A percentile compares a stretch with the other conserved stretches of the same genome.
phyloP scores from a whole-genome alignment of 23 tunicate genomes.

The Halocynthia roretzi region DNA sequence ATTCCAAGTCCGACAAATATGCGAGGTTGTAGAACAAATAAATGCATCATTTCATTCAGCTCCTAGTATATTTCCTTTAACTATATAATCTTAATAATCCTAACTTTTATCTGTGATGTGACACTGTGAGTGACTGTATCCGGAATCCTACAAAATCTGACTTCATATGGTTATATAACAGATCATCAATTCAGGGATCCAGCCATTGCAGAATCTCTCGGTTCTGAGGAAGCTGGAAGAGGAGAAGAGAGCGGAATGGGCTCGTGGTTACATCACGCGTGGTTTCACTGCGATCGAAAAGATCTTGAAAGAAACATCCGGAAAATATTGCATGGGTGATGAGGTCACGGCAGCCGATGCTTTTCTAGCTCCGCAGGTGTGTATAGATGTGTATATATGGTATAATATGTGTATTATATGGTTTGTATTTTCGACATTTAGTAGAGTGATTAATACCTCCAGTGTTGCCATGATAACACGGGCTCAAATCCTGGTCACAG shows the following conservation, averaged over 20 bases:
- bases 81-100: background rate
- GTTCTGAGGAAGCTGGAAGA: slow-evolving; percentile 26
- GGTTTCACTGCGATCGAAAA: slow-evolving; percentile 37
- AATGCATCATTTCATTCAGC: too few relatives aligned
- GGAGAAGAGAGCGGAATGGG: slow-evolving; percentile 19
- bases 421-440: too few relatives aligned
- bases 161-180: background rate
- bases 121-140: too few relatives aligned
- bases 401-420: too few relatives aligned
- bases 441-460: too few relatives aligned
- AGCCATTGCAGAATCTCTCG: slow-evolving; percentile 43
- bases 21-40: slow-evolving; percentile 12
- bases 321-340: slow-evolving; percentile 50
- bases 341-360: slow-evolving; percentile 53
- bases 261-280: background rate
- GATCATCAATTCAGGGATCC: slow-evolving; percentile 45
- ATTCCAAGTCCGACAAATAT: slow-evolving; percentile 46
- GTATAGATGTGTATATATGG: slow-evolving; percentile 1
- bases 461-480: too few relatives aligned
- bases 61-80: too few relatives aligned
- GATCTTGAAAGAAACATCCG: slow-evolving; percentile 6
- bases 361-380: slow-evolving; percentile 48
- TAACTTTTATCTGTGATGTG: too few relatives aligned
- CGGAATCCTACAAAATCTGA: too few relatives aligned
- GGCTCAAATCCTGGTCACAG: too few relatives aligned